These are phyloP conservation scores for Diaperis boleti DNA, from an alignment of 2,888 invertebrate genomes.

Conservation along the genomic window DNA sequence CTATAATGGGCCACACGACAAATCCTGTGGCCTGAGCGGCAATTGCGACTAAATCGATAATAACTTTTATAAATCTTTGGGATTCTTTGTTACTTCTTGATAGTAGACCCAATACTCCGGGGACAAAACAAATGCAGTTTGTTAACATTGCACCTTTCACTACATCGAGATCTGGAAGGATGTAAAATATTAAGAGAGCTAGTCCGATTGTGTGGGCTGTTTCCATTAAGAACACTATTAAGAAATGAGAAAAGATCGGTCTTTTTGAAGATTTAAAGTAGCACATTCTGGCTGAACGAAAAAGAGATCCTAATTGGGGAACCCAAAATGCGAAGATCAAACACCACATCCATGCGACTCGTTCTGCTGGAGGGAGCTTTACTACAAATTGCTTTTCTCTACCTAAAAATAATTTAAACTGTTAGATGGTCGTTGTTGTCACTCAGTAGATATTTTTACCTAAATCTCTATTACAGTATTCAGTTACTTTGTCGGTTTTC, in stretches of 20 bases:
- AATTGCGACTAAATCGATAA: constrained; percentile 87
- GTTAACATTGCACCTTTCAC: constrained; percentile 97
- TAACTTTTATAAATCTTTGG: constrained; percentile 80
- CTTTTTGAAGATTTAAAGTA: constrained; percentile 89
- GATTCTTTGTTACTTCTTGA: constrained; percentile 87
- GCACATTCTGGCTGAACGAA: constrained; percentile 88
- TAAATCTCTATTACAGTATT: constrained; percentile 88
- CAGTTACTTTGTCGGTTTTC: constrained; percentile 79
- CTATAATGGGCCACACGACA: constrained; percentile 90
- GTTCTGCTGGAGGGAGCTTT: constrained; percentile 84
- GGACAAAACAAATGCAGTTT: constrained; percentile 93
- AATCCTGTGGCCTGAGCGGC: constrained; percentile 92
- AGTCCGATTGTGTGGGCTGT: constrained; percentile 90
- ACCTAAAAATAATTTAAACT: constrained; percentile 72
- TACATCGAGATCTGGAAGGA: constrained; percentile 93
- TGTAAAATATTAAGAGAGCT: constrained; percentile 86
- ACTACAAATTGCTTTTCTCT: constrained; percentile 89
- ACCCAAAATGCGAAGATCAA: constrained; percentile 87
- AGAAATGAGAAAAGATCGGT: constrained; percentile 75
- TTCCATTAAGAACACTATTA: constrained; percentile 85
- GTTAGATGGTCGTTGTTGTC: background rate
- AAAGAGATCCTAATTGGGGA: constrained; percentile 89
- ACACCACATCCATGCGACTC: constrained; percentile 95
- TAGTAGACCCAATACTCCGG: constrained; percentile 80
- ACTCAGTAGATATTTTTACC: constrained; percentile 66